These are phyloP conservation scores for Pseudococcus viburni DNA, from an alignment of 2,888 invertebrate genomes.

Conservation along the genomic window DNA sequence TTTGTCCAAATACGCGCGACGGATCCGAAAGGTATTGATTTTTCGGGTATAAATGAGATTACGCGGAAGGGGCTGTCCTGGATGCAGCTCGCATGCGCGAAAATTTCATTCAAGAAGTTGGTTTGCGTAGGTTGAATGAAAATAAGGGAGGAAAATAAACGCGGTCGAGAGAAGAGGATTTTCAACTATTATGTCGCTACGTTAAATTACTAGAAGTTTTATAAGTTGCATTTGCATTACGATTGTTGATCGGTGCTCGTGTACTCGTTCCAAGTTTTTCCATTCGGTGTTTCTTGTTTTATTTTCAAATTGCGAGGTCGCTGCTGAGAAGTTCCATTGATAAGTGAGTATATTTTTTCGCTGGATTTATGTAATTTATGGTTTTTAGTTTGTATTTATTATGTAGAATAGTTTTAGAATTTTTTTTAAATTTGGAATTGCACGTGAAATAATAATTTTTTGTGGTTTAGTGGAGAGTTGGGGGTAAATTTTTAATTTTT, in stretches of 20 bases:
- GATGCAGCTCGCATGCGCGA: background rate
- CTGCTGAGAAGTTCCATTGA: background rate
- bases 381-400: background rate
- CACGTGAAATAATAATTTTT: background rate
- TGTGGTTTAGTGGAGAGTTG: background rate
- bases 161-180: background rate
- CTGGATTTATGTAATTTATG: background rate
- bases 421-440: background rate
- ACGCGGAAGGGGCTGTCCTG: constrained; percentile 34
- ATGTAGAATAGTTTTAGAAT: background rate
- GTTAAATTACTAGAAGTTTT: constrained; percentile 34
- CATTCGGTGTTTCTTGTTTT: background rate
- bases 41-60: constrained; percentile 50
- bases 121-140: constrained; percentile 53
- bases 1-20: background rate
- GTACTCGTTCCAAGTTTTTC: constrained; percentile 18
- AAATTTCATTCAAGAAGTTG: constrained; percentile 36
- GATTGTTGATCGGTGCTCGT: constrained; percentile 53
- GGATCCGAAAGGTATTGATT: constrained; percentile 53
- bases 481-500: background rate
- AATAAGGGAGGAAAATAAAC: constrained; percentile 30
- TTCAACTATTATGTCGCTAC: constrained; percentile 34
- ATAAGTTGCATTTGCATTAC: constrained; percentile 63
- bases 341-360: background rate
- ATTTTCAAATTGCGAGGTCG: background rate